phyloP scores from a whole-genome alignment of 2,113 vertebrate genomes.

The Peromyscus californicus region DNA sequence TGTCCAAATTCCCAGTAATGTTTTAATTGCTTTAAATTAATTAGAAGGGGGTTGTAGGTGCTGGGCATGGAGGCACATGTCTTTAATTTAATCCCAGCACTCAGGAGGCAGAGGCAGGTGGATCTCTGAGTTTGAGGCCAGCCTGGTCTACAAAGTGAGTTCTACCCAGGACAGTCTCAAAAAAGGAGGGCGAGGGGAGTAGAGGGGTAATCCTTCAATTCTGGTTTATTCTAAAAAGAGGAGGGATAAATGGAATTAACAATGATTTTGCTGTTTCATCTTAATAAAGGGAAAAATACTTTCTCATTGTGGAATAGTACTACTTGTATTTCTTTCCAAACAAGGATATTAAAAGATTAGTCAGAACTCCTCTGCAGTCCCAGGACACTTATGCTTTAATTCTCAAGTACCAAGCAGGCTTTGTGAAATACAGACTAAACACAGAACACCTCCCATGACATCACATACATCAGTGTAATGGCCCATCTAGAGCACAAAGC shows the following conservation, averaged over 20 bases:
- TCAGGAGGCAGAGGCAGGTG: neutral
- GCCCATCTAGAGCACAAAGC: constrained; percentile 51
- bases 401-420: constrained; percentile 64
- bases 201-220: constrained; percentile 22
- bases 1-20: constrained; percentile 17
- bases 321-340: constrained; percentile 74
- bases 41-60: no score
- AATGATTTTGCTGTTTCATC: constrained; percentile 59
- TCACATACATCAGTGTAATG: constrained; percentile 56
- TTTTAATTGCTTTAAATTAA: neutral
- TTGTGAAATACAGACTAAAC: constrained; percentile 75
- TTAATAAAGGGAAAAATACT: constrained; percentile 49
- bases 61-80: neutral
- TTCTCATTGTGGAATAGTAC: constrained; percentile 62
- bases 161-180: neutral
- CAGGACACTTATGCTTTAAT: constrained; percentile 70
- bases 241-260: constrained; percentile 43
- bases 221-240: constrained; percentile 43
- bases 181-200: neutral
- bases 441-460: constrained; percentile 61
- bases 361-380: constrained; percentile 60
- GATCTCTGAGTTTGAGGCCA: neutral
- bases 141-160: neutral
- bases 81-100: neutral
- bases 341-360: constrained; percentile 70